Conservation (phyloP, 2,888 invertebrate genomes). For the Cephus spinipes region DNA sequence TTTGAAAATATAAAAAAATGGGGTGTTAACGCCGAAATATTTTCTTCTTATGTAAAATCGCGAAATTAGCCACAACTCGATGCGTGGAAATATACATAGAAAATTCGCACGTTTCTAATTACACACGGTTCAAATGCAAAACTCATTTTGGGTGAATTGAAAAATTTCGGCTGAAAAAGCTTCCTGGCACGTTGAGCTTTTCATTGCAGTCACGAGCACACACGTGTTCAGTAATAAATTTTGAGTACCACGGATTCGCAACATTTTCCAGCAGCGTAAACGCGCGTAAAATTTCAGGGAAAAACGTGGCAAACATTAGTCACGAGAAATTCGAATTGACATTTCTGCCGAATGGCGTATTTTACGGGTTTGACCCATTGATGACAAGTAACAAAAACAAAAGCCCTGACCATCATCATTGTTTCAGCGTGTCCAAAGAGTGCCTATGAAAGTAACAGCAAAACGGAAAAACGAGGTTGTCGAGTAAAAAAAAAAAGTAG, state of each 20-base stretch:
- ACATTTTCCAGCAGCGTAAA: not conserved
- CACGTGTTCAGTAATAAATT: not conserved
- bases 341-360: not conserved
- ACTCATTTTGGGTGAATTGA: not conserved
- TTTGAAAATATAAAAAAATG: not conserved
- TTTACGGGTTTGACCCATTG: not conserved
- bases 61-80: not conserved
- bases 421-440: not conserved
- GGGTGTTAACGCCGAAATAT: not conserved
- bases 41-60: not conserved
- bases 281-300: not conserved
- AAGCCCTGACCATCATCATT: not conserved
- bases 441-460: not conserved
- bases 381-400: too few relatives aligned
- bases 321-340: not conserved
- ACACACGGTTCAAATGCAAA: constrained; percentile 30
- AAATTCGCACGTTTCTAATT: constrained; percentile 26
- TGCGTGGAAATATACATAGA: not conserved
- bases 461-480: not conserved
- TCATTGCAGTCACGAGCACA: not conserved
- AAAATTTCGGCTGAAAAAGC: not conserved
- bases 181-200: not conserved
- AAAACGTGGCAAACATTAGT: not conserved
- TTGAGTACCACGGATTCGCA: not conserved
- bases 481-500: not conserved